These are phyloP conservation scores for Sebastes matsubarae DNA, from an alignment of 2,797 vertebrate species.

Conservation along the genomic window DNA sequence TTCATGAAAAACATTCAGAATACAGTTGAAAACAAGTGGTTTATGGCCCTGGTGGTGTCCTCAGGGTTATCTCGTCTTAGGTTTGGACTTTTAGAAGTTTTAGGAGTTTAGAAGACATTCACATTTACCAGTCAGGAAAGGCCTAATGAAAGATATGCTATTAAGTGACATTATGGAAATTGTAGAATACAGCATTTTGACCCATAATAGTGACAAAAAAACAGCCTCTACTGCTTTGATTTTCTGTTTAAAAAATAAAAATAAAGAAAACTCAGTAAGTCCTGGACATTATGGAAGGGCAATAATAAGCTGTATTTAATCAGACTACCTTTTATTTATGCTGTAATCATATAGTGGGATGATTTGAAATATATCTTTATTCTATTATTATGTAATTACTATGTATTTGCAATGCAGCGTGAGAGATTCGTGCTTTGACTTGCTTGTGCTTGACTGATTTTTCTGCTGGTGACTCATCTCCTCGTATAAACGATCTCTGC, in stretches of 20 bases:
- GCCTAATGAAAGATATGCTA: neutral
- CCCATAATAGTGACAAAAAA: neutral
- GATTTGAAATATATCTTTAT: neutral
- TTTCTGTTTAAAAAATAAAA: neutral
- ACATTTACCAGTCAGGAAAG: neutral
- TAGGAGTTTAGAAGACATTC: neutral
- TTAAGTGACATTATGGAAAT: neutral
- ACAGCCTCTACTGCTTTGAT: neutral
- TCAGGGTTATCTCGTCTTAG: neutral
- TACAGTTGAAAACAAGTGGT: neutral
- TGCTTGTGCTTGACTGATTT: neutral
- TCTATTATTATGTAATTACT: neutral
- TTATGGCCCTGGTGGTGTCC: neutral
- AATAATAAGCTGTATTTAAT: neutral
- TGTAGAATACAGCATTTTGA: neutral
- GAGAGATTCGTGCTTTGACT: neutral
- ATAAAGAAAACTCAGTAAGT: neutral
- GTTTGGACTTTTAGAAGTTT: neutral
- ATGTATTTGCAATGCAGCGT: neutral
- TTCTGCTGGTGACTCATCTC: constrained; percentile 28
- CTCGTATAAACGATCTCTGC: neutral
- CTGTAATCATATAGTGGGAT: too few relatives aligned
- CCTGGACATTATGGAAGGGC: neutral
- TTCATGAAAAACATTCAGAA: neutral
- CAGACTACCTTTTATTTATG: neutral